Conservation (phyloP, 2,888 invertebrate genomes). For the Aleiodes leptofemur region DNA sequence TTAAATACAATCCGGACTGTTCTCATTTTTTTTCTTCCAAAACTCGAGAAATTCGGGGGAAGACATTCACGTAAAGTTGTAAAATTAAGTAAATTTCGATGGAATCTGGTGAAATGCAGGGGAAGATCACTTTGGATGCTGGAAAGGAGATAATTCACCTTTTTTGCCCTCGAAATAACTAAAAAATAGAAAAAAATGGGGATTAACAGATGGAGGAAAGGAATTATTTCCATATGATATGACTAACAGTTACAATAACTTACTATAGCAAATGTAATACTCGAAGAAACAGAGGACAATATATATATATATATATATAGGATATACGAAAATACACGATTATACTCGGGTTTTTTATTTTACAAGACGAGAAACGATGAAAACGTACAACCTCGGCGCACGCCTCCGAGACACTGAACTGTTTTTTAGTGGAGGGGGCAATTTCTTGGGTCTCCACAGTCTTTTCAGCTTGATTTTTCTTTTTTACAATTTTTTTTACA, state of each 20-base stretch:
- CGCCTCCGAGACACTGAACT: conserved; percentile 27
- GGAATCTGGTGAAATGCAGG: too few relatives aligned
- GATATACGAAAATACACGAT: conserved; percentile 24
- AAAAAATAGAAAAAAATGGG: neutral
- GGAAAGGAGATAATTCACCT: too few relatives aligned
- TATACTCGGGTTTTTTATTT: conserved; percentile 16
- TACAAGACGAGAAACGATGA: conserved; percentile 15
- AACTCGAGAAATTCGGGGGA: too few relatives aligned
- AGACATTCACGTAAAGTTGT: too few relatives aligned
- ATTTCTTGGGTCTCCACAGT: neutral
- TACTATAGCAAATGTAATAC: too few relatives aligned
- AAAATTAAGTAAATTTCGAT: too few relatives aligned
- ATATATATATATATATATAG: neutral
- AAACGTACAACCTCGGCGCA: conserved; percentile 6
- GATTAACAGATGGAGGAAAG: neutral
- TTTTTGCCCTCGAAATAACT: too few relatives aligned
- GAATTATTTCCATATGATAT: conserved; percentile 24
- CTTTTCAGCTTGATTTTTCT: conserved; percentile 3
- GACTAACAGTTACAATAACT: conserved; percentile 25
- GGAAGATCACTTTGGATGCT: too few relatives aligned
- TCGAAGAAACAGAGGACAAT: neutral
- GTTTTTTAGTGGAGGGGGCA: neutral
- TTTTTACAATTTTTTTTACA: neutral
- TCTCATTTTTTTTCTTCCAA: neutral
- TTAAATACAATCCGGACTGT: conserved; percentile 15